Conservation (phyloP, 2,888 invertebrate genomes). For the Drosophila cracens region DNA sequence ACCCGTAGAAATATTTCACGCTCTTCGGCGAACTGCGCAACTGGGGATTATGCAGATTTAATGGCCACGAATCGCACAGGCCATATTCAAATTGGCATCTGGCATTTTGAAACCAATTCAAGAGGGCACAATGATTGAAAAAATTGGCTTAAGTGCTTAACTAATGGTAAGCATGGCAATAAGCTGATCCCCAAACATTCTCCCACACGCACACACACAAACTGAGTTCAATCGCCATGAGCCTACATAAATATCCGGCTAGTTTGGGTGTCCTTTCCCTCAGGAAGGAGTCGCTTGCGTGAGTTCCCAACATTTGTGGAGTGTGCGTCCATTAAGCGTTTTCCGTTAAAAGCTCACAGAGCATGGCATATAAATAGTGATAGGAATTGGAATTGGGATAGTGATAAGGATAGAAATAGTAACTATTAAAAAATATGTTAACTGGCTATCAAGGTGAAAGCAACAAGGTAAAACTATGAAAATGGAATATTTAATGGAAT, state of each 20-base stretch:
- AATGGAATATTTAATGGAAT: background rate
- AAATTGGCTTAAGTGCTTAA: constrained; percentile 62
- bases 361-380: constrained; percentile 40
- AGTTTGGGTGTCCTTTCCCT: constrained; percentile 23
- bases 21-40: constrained; percentile 10
- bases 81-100: constrained; percentile 45
- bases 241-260: constrained; percentile 40
- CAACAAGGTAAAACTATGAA: background rate
- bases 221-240: constrained; percentile 7
- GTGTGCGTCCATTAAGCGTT: constrained; percentile 50
- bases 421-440: constrained; percentile 23
- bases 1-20: constrained; percentile 44
- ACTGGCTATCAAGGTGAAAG: constrained; percentile 23
- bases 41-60: constrained; percentile 35
- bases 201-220: background rate
- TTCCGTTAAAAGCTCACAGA: constrained; percentile 26
- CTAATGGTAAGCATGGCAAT: constrained; percentile 62
- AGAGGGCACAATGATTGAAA: constrained; percentile 47
- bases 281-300: constrained; percentile 50
- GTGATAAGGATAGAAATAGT: background rate
- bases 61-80: constrained; percentile 14
- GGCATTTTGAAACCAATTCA: constrained; percentile 8
- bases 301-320: constrained; percentile 45
- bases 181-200: constrained; percentile 40
- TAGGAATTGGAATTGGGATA: background rate